phyloP scores from a whole-genome alignment of 2,113 vertebrate species.

The Orientallactaga bullata region DNA sequence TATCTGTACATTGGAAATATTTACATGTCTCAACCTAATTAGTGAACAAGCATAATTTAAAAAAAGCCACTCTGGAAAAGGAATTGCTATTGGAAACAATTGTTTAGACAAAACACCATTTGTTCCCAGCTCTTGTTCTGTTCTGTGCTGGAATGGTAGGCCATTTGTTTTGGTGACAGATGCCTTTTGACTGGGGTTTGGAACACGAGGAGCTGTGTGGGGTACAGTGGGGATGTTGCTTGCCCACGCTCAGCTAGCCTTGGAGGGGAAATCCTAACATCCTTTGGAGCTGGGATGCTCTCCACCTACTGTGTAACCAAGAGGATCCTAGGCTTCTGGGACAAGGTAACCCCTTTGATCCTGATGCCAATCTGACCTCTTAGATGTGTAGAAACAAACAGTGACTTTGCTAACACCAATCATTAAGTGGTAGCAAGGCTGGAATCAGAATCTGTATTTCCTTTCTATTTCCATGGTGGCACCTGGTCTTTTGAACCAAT shows the following conservation, averaged over 20 bases:
- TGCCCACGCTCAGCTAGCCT: neutral
- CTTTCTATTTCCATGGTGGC: neutral
- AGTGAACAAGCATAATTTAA: constrained; percentile 56
- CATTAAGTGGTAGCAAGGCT: neutral
- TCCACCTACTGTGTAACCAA: neutral
- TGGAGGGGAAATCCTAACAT: neutral
- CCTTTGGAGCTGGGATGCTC: neutral
- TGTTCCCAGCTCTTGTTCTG: constrained; percentile 72
- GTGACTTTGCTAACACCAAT: neutral
- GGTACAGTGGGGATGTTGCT: neutral
- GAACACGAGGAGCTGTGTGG: constrained; percentile 20
- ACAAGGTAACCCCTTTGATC: neutral
- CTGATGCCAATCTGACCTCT: neutral
- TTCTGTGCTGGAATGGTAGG: constrained; percentile 60
- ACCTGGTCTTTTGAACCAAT: neutral
- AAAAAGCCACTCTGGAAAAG: constrained; percentile 70
- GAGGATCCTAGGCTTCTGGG: neutral
- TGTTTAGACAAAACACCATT: constrained; percentile 79
- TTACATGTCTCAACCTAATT: constrained; percentile 74
- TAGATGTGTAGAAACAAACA: neutral
- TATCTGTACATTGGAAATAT: constrained; percentile 77
- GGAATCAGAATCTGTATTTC: constrained; percentile 7
- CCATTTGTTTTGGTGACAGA: constrained; percentile 78
- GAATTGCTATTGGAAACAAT: constrained; percentile 78
- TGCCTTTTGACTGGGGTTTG: constrained; percentile 72